Base-by-base conservation (phyloP, 2,888 invertebrate species). In the Atethmia centrago region DNA sequence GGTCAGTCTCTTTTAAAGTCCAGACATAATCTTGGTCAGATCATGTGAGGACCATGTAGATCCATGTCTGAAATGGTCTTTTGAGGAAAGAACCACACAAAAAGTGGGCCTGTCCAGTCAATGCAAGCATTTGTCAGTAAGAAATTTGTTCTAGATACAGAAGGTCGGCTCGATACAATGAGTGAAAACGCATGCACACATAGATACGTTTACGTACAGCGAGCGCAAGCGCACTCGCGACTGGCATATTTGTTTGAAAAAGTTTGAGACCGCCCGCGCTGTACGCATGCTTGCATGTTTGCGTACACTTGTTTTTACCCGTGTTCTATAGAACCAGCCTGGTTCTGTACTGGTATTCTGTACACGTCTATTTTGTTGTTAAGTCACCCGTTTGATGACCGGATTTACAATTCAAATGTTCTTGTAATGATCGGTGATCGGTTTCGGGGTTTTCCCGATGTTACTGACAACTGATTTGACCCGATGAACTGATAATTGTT, bases 321-420 rank as follows among this genome's bases (percentile, higher is more conserved):
- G 2, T 31, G 31, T 49, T 49, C 1, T 49, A 10, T 5, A 7
- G 2, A 59, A 2, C 21, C 3, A 14, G 19, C 31, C n/a, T n/a
- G n/a, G n/a, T n/a, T n/a, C n/a, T n/a, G n/a, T n/a, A n/a, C n/a
- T n/a, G n/a, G n/a, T n/a, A 67, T 74, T 77, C 16, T 77, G 42
- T 21, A 9, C 7, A 9, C 31, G 10, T n/a, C 16, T 56, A 14
- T 49, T 42, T n/a, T 25, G 31, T 56, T 25, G 9, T 74, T 71
- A 72, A 85, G 65, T 82, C 80, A 77, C 64, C 66, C 78, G 77
- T 21, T 61, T 84, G 85, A 85, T 82, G 82, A 51, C 68, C 78
- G 67, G 83, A 88, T 90, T 88, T 87, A 83, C 87, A 89, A 87
- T 89, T 90, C 86, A 85, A 88, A 89, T 87, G 82, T 73, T 62